Base-by-base conservation (phyloP, 2,888 invertebrate genomes). In the Tetrapedia diversipes region DNA sequence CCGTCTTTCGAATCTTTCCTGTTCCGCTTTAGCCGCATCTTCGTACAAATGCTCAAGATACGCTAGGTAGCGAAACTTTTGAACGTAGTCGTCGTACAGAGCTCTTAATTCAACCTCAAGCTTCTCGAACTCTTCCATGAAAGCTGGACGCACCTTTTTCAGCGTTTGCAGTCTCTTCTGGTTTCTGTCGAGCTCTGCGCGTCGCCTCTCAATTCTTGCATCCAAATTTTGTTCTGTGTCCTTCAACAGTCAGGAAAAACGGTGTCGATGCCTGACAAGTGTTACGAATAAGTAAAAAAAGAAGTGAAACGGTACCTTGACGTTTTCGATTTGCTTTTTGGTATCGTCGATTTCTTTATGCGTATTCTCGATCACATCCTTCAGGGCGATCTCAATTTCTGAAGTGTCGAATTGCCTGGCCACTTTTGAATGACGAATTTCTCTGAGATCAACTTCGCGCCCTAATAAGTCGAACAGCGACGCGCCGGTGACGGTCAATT, bases 131-230 rank as follows among this genome's bases (percentile, higher is more conserved):
- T 99, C 99, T 86, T 98, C 98, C 94, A 99, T 96, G 91, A 98
- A 99, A 0, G 98, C 98, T 0, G 99, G 99, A 61, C 98, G 95
- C 80, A 99, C 98, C 94, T 97, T 98, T 92, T 98, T 97, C 84
- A 99, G 93, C 0, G 99, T 98, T 87, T 97, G 96, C 56, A 99
- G 93, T 41, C 99, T 93, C 92, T 99, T 99, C 91, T 97, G 97
- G 81, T 98, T 98, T 64, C 99, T 93, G 86, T 98, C 97, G 81
- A 99, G 93, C 90, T 99, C 99, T 0, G 95, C 95, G 82, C 95
- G 95, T 82, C 98, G 95, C 72, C 99, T 95, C 90, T 98, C 98
- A 71, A 99, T 95, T 93, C 99, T 98, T 11, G 96, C 95, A 88
- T 98, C 98, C 2, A 99, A 93, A 79, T 95, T 97, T 37, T 96